Base-by-base conservation (phyloP, 2,113 vertebrate genomes). In the Hiodon alosoides region DNA sequence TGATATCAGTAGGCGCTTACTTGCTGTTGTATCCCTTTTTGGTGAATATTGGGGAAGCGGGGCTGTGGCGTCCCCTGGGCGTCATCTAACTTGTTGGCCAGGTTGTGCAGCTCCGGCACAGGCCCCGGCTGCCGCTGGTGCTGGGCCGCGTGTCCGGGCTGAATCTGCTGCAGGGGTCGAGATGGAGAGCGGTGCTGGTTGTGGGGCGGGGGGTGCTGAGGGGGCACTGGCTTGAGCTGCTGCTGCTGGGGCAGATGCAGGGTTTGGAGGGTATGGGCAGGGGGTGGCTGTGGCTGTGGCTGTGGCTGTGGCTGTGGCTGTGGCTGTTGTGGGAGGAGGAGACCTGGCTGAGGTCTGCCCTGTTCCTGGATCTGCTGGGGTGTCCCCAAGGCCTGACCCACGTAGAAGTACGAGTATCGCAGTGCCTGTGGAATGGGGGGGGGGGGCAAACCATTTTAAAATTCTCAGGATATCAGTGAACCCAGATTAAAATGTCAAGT, bases 321-420 rank as follows among this genome's bases (percentile, higher is more conserved):
- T 7, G 87, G 77, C 78, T 89, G 87, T 0, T 82, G 78, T 59
- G 90, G 93, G 77, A 88, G 85, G 10, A 85, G 87, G 16, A 86
- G 51, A 0, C 89, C 90, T 7, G 88, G 92, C 74, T 91, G 91
- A 47, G 87, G 88, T 75, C 89, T 92, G 48, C 82, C 90, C 76
- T 90, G 87, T 52, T 95, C 94, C 78, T 93, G 90, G 84, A 94
- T 79, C 81, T 86, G 89, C 76, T 90, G 91, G 14, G 90, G 80
- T 9, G 88, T 86, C 11, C 93, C 93, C 82, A 96, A 79, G 47
- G 91, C 87, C 75, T 95, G 93, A 54, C 95, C 94, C 79, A 96
- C 89, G 2, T 92, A 93, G 87, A 97, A 98, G 82, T 95, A 97
- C 0, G 94, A 87, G 78, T 96, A 95, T 54, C 94, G 91, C 81